Evolutionary conservation across 2,797 vertebrate species (phyloP), one percentile per base, ranked within the genome.

Genomic region (Odontamblyopus rebecca): DNA sequence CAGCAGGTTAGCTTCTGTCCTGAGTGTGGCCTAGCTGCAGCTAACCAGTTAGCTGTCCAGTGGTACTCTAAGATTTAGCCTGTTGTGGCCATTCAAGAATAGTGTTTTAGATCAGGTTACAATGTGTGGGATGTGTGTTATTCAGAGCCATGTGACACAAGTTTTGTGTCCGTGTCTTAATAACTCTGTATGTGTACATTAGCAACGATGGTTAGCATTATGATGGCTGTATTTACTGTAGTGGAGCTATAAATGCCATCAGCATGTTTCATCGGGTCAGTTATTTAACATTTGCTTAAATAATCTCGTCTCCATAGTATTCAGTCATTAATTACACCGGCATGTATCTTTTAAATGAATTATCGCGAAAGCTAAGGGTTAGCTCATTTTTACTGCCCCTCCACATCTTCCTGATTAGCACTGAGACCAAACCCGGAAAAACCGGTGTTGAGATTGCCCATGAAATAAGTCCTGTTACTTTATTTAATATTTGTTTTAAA

Each of bases 1-100:
- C 84, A 88, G 88, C 90, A 90, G 91, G 92, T 90, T 92, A 89
- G 91, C 89, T 84, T 69, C 68, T 88, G 91, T 93, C 87, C 91
- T 82, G 82, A 87, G 82, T 90, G 85, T 89, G 89, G 86, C 89
- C 88, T 91, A 92, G 89, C 88, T 87, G 90, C 54, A 9, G 57
- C 91, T 89, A 89, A 90, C 86, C 83, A 85, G 86, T 78, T 90
- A 90, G 79, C 87, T 57, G 70, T 63, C 74, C 74, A 41, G 70
- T 66, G 85, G 67, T 50, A 75, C 74, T 76, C 81, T 67, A 73
- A 82, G 27, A 53, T 38, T 6, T 18, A 30, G 6, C 29, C 4
- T 13, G 27, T n/a, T 19, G 50, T 53, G 18, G 48, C 30, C 26
- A n/a, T 30, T n/a, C 50, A 53, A n/a, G 16, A 29, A 9, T 30